Evolutionary conservation across 2,888 invertebrate genomes (phyloP).

Genomic region (Apotomis betuletana): DNA sequence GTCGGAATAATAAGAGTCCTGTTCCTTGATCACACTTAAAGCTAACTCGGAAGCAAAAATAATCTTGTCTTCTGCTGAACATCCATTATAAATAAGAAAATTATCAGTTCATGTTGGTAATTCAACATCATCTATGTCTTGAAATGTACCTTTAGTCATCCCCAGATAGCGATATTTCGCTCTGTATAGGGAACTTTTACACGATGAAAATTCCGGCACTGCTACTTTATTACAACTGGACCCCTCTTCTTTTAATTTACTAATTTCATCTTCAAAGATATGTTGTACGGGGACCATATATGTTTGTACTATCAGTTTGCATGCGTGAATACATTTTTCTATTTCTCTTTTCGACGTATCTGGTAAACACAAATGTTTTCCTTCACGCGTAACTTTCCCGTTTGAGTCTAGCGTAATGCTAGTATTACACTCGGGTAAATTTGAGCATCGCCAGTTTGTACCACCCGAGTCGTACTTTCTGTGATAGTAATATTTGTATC

Average conservation of each 20-base stretch:
- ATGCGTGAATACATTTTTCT: conserved; percentile 12
- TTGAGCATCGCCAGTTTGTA: not conserved
- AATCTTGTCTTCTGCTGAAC: conserved; percentile 6
- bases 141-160: conserved; percentile 24
- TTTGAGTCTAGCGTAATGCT: conserved; percentile 14
- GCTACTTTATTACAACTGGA: not conserved
- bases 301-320: not conserved
- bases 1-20: not conserved
- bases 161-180: conserved; percentile 26
- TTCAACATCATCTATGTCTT: conserved; percentile 8
- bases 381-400: not conserved
- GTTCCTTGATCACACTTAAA: not conserved
- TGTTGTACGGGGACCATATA: too few species aligned
- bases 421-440: conserved; percentile 9
- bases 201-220: conserved; percentile 14
- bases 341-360: conserved; percentile 10
- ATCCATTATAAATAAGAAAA: conserved; percentile 23
- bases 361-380: conserved; percentile 7
- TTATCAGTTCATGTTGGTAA: not conserved
- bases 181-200: conserved; percentile 26
- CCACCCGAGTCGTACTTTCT: conserved; percentile 6
- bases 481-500: conserved; percentile 7
- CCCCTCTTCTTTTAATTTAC: too few species aligned
- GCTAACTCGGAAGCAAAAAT: too few species aligned
- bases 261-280: too few species aligned